These are phyloP conservation scores for Ichneumoninae sp. DNA, from an alignment of 2,888 invertebrate species.

Conservation along the genomic window DNA sequence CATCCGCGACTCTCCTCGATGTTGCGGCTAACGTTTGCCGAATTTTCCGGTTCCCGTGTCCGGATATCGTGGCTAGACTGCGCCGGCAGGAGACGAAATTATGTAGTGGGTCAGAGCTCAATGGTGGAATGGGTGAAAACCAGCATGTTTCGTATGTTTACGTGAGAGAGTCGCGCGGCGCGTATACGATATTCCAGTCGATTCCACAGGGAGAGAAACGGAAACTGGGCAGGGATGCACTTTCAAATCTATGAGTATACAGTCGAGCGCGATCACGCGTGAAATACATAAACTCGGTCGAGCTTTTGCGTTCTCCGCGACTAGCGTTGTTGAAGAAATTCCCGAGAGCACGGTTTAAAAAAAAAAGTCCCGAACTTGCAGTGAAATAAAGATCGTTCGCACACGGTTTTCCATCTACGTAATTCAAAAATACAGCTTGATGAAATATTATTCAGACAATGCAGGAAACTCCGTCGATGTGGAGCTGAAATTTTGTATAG, in stretches of 20 bases:
- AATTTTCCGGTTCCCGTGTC: slow-evolving; percentile 44
- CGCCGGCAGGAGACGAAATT: slow-evolving; percentile 38
- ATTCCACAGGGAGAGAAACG: slow-evolving; percentile 24
- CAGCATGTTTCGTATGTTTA: slow-evolving; percentile 13
- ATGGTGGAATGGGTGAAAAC: slow-evolving; percentile 26
- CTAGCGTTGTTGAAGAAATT: background rate
- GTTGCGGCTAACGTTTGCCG: slow-evolving; percentile 28
- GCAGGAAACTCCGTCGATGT: too few relatives aligned
- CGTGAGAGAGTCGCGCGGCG: slow-evolving; percentile 21
- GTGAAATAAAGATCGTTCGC: background rate
- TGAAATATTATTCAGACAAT: too few relatives aligned
- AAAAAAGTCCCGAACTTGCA: background rate
- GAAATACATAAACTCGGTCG: slow-evolving; percentile 3
- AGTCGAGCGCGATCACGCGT: background rate
- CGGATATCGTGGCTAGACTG: slow-evolving; percentile 31
- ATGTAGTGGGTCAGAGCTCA: slow-evolving; percentile 26
- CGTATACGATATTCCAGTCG: slow-evolving; percentile 36
- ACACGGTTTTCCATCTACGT: background rate
- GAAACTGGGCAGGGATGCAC: slow-evolving; percentile 21
- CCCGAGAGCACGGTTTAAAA: background rate
- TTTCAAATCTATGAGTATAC: background rate
- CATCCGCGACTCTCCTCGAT: slow-evolving; percentile 18
- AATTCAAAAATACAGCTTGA: too few relatives aligned
- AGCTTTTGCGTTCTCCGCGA: background rate
- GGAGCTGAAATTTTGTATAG: too few relatives aligned